Percentiles rank a stretch among this genome's conserved stretches.
These are phyloP conservation scores for Dicranocentrus wangi DNA, from an alignment of 2,888 invertebrate species.

Conservation along the genomic window DNA sequence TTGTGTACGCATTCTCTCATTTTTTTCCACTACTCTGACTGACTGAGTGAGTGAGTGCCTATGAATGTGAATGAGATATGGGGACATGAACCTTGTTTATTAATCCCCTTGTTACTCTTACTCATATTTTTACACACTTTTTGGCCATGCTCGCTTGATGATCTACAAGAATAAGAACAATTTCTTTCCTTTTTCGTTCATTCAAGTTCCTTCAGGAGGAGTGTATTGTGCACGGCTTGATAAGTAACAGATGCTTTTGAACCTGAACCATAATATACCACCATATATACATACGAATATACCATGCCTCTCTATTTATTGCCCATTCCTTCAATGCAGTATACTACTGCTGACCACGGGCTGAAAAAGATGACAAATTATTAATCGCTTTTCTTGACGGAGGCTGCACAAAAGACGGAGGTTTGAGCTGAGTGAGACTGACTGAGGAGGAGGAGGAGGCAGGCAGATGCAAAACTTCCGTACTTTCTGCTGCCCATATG, in stretches of 20 bases:
- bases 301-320: no score
- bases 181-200: no score
- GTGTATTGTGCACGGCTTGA: constrained; percentile 31
- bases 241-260: constrained; percentile 42
- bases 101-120: no score
- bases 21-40: no score
- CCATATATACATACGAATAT: no score
- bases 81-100: constrained; percentile 4
- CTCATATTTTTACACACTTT: no score
- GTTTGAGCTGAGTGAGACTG: neutral
- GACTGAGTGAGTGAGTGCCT: no score
- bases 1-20: neutral
- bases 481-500: constrained; percentile 45
- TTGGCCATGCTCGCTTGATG: no score
- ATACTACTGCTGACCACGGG: constrained; percentile 30
- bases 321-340: neutral
- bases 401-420: constrained; percentile 17
- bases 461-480: constrained; percentile 41
- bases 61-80: neutral
- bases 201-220: neutral
- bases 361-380: constrained; percentile 50
- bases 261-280: constrained; percentile 24
- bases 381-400: constrained; percentile 29
- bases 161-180: no score
- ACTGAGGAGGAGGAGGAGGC: no score